Base-by-base conservation (phyloP, 2,797 vertebrate species). In the Chromis chromis region DNA sequence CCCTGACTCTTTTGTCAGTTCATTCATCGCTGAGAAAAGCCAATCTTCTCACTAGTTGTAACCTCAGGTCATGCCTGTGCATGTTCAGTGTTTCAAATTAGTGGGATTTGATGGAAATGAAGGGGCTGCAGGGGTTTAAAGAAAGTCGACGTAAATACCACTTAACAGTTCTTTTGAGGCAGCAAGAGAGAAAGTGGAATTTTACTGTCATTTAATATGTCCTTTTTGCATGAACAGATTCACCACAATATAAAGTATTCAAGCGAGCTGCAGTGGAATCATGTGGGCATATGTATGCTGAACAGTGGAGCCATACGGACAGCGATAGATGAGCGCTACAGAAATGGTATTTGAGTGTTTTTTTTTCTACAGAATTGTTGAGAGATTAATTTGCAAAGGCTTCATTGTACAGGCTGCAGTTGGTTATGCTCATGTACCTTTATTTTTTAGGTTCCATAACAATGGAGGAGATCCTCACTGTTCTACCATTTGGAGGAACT, bases 401-500 rank as follows among this genome's bases (percentile, higher is more conserved):
- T 9, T 14, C 14, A 19, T 52, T 63, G 17, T 53, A 58, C 10
- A 49, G 36, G 3, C 50, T 52, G 13, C 14, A 42, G 40, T 42
- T 17, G 14, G 4, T 6, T 44, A 4, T 17, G 42, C 14, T 17
- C 9, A 28, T 76, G 68, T 64, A 6, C 13, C 4, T 3, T 50
- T 31, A 25, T 42, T 22, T n/a, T 31, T 31, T 74, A 98, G 97
- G 97, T 33, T 94, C 88, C 21, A 96, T 98, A 72, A 96, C 95
- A 1, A 81, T 96, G 94, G 97, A 96, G 91, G 96, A 96, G n/a
- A 76, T 98, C 77, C 78, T 96, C 31, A 79, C 94, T 0, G 95
- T 97, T 55, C 39, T 98, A 83, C 97, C 97, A 0, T 98, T 98
- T 54, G 96, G 95, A 81, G 93, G 91, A 42, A 97, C 96, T 3